Percentiles rank a stretch among this genome's conserved stretches.
phyloP scores from a whole-genome alignment of 2,888 invertebrate species.

The Fissipunctia ypsillon region DNA sequence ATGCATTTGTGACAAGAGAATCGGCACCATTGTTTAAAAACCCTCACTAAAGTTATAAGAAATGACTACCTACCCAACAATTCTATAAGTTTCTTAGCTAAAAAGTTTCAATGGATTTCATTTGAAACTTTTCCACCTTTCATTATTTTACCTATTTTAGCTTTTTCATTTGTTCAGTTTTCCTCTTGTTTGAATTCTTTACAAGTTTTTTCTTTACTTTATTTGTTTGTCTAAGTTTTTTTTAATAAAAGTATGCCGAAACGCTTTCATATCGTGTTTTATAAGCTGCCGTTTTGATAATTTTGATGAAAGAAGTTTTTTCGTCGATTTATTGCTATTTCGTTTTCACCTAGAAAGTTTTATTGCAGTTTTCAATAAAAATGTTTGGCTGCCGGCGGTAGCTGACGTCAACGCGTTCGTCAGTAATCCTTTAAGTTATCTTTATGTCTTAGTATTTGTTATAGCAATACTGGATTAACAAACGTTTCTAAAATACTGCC shows the following conservation, averaged over 20 bases:
- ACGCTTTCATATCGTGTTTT: slow-evolving; percentile 51
- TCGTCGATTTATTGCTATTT: slow-evolving; percentile 53
- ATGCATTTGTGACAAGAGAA: too few species aligned
- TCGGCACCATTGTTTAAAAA: slow-evolving; percentile 30
- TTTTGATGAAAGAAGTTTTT: slow-evolving; percentile 63
- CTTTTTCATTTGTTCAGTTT: slow-evolving; percentile 79
- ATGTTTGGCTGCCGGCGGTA: slow-evolving; percentile 18
- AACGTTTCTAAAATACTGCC: not conserved
- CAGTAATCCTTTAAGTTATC: slow-evolving; percentile 14
- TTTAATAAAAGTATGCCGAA: slow-evolving; percentile 59
- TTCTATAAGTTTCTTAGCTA: slow-evolving; percentile 76
- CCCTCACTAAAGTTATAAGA: slow-evolving; percentile 6
- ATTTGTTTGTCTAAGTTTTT: slow-evolving; percentile 70
- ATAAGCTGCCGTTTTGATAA: slow-evolving; percentile 56
- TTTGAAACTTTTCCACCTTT: slow-evolving; percentile 82
- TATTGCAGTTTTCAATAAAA: slow-evolving; percentile 47
- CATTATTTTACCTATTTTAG: slow-evolving; percentile 82
- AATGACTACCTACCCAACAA: slow-evolving; percentile 37
- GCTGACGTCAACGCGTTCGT: slow-evolving; percentile 22
- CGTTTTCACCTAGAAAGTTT: slow-evolving; percentile 50
- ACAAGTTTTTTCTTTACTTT: slow-evolving; percentile 76
- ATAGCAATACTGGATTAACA: not conserved
- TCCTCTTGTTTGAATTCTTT: slow-evolving; percentile 78
- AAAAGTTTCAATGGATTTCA: slow-evolving; percentile 83
- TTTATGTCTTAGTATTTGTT: not conserved